Base-by-base conservation (phyloP, 2,113 vertebrate genomes). In the Ageneiosus marmoratus region DNA sequence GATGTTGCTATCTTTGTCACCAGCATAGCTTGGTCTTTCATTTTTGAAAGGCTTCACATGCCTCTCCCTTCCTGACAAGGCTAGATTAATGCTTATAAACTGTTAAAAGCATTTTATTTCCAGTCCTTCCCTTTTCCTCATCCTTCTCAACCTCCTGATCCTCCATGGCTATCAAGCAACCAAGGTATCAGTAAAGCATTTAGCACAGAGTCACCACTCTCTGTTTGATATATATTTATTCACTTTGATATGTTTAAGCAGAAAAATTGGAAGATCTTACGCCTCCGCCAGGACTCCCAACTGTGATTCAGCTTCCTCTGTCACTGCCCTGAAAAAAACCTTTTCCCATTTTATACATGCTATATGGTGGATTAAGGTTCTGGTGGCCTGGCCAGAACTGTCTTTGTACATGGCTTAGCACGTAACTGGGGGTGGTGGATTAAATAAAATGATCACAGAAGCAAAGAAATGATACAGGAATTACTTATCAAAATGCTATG, bases 401-500 rank as follows among this genome's bases (percentile, higher is more conserved):
- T 93, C 95, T 99, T 98, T 99, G 96, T 98, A 96, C 92, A 93
- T 92, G 94, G 97, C 96, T 99, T 98, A 99, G 94, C 95, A 94
- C 84, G 95, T 95, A 96, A 95, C 96, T 92, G 94, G 95, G 95
- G 95, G 96, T 95, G 95, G 93, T 91, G 96, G 97, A 98, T 99
- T 98, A 97, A 97, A 97, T 97, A 97, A 98, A 98, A 98, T 97
- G 97, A 99, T 99, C 97, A 98, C 96, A 98, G 97, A 96, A 95
- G 96, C 96, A 96, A 97, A 97, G 96, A 98, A 98, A 98, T 98
- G 97, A 98, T 99, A 98, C 96, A 98, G 97, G 97, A 98, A 98
- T 99, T 98, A 99, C 97, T 98, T 99, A 99, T 99, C 98, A 98
- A 98, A 99, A 98, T 98, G 98, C 96, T 96, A 95, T 96, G 94